A percentile compares a stretch with the other conserved stretches of the same genome.
Evolutionary conservation across 2,113 vertebrate species (phyloP).

Genomic region (Sceloporus tristichus): DNA sequence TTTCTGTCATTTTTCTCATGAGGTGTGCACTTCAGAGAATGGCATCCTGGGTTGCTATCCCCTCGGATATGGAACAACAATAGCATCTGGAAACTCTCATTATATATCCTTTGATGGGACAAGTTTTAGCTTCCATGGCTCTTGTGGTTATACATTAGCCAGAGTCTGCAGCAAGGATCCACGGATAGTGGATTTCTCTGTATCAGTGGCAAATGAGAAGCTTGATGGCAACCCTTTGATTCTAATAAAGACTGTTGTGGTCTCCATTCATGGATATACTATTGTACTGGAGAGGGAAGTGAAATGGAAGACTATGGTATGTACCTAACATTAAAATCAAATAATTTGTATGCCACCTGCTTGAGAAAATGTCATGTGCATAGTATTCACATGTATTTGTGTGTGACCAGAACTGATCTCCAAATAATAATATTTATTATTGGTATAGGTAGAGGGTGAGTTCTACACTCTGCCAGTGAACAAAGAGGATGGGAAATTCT

Average conservation of each 20-base stretch:
- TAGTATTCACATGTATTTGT: constrained; percentile 37
- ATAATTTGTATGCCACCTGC: not conserved
- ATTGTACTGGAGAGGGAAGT: constrained; percentile 28
- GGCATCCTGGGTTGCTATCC: constrained; percentile 45
- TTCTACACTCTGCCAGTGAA: too few species aligned
- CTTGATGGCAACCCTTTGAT: not conserved
- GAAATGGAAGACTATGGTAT: constrained; percentile 44
- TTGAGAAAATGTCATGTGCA: not conserved
- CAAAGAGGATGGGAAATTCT: too few species aligned
- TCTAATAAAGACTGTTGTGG: not conserved
- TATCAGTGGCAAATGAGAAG: constrained; percentile 29
- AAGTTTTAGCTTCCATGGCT: constrained; percentile 36
- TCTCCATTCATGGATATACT: constrained; percentile 34
- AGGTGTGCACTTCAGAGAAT: constrained; percentile 49
- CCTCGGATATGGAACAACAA: not conserved
- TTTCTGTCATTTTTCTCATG: constrained; percentile 26
- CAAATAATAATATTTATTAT: not conserved
- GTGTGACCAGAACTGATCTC: constrained; percentile 18
- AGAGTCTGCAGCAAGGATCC: constrained; percentile 4
- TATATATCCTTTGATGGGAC: constrained; percentile 54
- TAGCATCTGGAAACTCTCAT: constrained; percentile 34
- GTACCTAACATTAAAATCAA: not conserved
- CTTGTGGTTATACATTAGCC: constrained; percentile 51
- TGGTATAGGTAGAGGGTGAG: not conserved
- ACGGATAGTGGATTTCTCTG: constrained; percentile 32